phyloP scores from a whole-genome alignment of 2,113 vertebrate genomes.

The Chloropsis hardwickii region DNA sequence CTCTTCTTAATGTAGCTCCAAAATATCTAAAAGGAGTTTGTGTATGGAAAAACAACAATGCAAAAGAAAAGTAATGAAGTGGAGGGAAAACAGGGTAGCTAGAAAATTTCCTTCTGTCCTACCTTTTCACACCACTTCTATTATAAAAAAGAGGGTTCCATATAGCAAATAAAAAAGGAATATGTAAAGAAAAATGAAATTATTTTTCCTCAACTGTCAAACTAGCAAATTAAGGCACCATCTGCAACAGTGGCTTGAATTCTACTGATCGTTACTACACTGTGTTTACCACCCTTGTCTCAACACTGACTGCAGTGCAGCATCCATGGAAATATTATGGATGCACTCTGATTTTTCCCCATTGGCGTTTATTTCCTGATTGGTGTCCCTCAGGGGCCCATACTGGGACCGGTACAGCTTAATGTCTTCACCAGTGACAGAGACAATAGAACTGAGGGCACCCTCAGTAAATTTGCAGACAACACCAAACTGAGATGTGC shows the following conservation, averaged over 20 bases:
- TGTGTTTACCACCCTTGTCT: background rate
- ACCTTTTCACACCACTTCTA: background rate
- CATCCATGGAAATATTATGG: background rate
- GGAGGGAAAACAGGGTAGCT: background rate
- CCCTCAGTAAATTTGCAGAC: background rate
- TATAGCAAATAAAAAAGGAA: background rate
- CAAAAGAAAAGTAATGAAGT: background rate
- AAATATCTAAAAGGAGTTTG: background rate
- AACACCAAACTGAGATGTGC: background rate
- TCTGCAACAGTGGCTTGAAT: background rate
- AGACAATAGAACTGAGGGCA: background rate
- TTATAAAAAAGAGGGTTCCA: background rate
- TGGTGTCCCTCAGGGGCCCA: background rate
- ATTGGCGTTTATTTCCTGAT: rapidly evolving
- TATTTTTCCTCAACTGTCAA: background rate
- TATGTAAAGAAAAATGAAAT: background rate
- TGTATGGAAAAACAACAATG: background rate
- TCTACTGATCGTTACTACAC: background rate
- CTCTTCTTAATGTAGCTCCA: background rate
- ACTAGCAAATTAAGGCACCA: background rate
- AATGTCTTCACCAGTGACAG: background rate
- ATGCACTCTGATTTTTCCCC: background rate
- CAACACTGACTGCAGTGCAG: background rate
- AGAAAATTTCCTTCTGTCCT: background rate
- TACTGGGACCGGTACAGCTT: background rate